Evolutionary conservation across 2,888 invertebrate species (phyloP).

Genomic region (Nymphalis c-album): DNA sequence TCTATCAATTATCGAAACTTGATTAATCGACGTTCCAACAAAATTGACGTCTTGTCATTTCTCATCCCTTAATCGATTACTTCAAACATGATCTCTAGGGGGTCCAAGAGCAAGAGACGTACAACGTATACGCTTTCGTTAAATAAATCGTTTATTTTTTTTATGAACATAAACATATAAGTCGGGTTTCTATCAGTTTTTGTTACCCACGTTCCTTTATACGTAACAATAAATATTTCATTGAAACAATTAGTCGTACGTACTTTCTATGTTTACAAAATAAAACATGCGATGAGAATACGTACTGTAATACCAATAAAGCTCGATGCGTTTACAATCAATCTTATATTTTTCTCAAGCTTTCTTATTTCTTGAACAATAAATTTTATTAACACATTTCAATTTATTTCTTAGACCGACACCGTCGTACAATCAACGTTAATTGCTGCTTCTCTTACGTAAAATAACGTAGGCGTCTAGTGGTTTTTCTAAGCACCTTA

Average conservation of each 20-base stretch:
- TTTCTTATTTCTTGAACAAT: slow-evolving; percentile 67
- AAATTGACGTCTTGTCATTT: slow-evolving; percentile 79
- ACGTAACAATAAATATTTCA: slow-evolving; percentile 39
- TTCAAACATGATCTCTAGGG: slow-evolving; percentile 76
- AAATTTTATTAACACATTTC: slow-evolving; percentile 77
- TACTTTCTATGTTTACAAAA: slow-evolving; percentile 56
- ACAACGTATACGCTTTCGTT: slow-evolving; percentile 62
- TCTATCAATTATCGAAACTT: slow-evolving; percentile 78
- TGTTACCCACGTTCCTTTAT: slow-evolving; percentile 2
- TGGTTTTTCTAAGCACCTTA: slow-evolving; percentile 52
- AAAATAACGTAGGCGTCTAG: slow-evolving; percentile 57
- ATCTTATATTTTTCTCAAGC: slow-evolving; percentile 63
- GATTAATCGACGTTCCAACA: slow-evolving; percentile 74
- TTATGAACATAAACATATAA: slow-evolving; percentile 2
- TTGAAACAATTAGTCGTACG: slow-evolving; percentile 46
- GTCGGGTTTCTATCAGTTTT: slow-evolving; percentile 23
- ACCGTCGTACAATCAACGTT: slow-evolving; percentile 68
- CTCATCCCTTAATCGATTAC: slow-evolving; percentile 79
- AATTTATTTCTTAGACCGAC: slow-evolving; percentile 63
- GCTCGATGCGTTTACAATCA: slow-evolving; percentile 60
- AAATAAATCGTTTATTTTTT: slow-evolving; percentile 63
- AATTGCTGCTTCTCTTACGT: slow-evolving; percentile 76
- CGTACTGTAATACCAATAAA: slow-evolving; percentile 55
- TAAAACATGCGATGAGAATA: slow-evolving; percentile 53
- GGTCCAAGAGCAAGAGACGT: slow-evolving; percentile 62